Percentiles rank a stretch among this genome's conserved stretches.
Conservation (phyloP, 2,888 invertebrate species). For the Apodemia mormo region DNA sequence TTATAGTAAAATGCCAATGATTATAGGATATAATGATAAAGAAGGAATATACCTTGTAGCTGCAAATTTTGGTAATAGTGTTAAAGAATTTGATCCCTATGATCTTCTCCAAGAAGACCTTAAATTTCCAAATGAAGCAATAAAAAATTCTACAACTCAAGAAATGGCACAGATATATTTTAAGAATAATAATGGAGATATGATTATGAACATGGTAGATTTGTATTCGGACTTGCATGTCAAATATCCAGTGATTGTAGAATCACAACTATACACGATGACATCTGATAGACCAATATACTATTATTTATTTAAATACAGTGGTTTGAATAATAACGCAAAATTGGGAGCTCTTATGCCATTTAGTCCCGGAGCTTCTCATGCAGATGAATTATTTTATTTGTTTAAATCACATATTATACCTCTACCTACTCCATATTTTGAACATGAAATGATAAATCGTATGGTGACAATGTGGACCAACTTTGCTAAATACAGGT, state of each 20-base stretch:
- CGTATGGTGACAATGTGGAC: slow-evolving; percentile 72
- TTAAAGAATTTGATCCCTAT: slow-evolving; percentile 46
- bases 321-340: slow-evolving; percentile 64
- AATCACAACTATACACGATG: slow-evolving; percentile 58
- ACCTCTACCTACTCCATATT: slow-evolving; percentile 57
- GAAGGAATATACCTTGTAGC: slow-evolving; percentile 70
- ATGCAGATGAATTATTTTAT: slow-evolving; percentile 72
- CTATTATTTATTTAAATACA: slow-evolving; percentile 67
- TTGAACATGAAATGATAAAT: slow-evolving; percentile 59
- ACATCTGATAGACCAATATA: slow-evolving; percentile 65
- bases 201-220: slow-evolving; percentile 68
- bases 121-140: slow-evolving; percentile 55
- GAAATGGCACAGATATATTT: slow-evolving; percentile 59
- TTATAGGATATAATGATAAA: slow-evolving; percentile 67
- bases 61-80: slow-evolving; percentile 60
- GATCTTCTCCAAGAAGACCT: slow-evolving; percentile 56
- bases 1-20: slow-evolving; percentile 71
- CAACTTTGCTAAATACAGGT: slow-evolving; percentile 74
- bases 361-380: slow-evolving; percentile 60
- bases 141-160: slow-evolving; percentile 55
- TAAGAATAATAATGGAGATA: slow-evolving; percentile 54
- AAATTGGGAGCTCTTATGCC: slow-evolving; percentile 62
- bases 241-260: slow-evolving; percentile 63
- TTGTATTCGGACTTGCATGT: slow-evolving; percentile 70
- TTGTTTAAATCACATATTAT: slow-evolving; percentile 67